phyloP scores from a whole-genome alignment of 2,797 vertebrate species.

The Anisognathus igniventris region DNA sequence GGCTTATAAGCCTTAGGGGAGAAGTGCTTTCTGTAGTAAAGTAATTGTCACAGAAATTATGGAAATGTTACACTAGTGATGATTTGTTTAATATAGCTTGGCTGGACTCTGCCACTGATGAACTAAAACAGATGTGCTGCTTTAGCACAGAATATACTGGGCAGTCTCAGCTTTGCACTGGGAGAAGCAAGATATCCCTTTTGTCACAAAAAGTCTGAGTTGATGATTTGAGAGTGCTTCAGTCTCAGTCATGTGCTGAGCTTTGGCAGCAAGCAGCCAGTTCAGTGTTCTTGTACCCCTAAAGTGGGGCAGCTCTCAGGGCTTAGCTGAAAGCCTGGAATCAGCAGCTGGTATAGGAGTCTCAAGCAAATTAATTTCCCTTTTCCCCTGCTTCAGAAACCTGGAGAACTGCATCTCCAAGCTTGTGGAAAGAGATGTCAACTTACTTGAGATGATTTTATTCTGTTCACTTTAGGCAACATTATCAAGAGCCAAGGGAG shows the following conservation, averaged over 20 bases:
- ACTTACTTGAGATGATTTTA: not conserved
- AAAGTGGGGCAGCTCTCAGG: not conserved
- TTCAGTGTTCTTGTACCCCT: not conserved
- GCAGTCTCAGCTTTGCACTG: not conserved
- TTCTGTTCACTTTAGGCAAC: not conserved
- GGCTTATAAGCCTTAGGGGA: slow-evolving; percentile 54
- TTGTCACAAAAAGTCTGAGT: not conserved
- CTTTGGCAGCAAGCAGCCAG: not conserved
- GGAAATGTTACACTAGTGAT: slow-evolving; percentile 59
- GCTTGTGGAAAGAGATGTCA: not conserved
- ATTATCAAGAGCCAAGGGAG: not conserved
- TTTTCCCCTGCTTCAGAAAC: not conserved
- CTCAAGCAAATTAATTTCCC: not conserved
- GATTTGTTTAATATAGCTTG: slow-evolving; percentile 61
- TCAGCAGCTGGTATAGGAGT: not conserved
- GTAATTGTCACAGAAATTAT: slow-evolving; percentile 63
- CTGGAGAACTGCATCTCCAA: not conserved
- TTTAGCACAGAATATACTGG: not conserved
- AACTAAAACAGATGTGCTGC: slow-evolving; percentile 60
- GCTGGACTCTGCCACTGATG: slow-evolving; percentile 36
- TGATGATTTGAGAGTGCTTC: not conserved
- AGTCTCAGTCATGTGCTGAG: not conserved
- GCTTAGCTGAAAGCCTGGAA: not conserved
- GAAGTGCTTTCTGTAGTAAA: slow-evolving; percentile 50
- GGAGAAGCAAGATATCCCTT: not conserved